Percentiles rank a stretch among this genome's conserved stretches.
phyloP scores from a whole-genome alignment of 64 coral and sea anemone species.

The Porites lutea region DNA sequence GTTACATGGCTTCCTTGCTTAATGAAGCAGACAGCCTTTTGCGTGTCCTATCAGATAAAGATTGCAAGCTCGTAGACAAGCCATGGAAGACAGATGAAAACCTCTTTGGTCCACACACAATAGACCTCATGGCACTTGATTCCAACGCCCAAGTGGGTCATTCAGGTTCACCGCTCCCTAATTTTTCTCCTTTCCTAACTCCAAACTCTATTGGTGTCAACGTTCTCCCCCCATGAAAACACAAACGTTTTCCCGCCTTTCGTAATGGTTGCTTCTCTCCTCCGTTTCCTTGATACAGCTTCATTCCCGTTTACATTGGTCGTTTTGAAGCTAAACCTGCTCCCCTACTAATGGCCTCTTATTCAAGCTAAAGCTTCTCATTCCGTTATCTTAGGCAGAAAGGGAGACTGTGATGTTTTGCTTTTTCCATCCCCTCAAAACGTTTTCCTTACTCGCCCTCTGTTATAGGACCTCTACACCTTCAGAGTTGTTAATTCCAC shows the following conservation, averaged over 20 bases:
- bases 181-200: not conserved
- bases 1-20: not conserved
- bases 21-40: conserved; percentile 10
- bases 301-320: not conserved
- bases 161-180: not conserved
- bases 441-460: not conserved
- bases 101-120: not conserved
- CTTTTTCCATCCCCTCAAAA: not conserved
- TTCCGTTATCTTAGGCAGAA: not conserved
- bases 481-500: conserved; percentile 5
- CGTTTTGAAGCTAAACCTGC: not conserved
- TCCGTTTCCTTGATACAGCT: not conserved
- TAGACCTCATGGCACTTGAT: conserved; percentile 21
- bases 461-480: conserved; percentile 40
- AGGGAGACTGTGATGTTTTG: not conserved
- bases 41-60: not conserved
- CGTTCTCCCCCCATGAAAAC: conserved; percentile 24
- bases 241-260: conserved; percentile 46
- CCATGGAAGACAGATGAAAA: not conserved
- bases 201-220: not conserved
- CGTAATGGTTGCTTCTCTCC: conserved; percentile 13
- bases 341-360: not conserved
- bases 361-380: not conserved
- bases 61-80: not conserved
- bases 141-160: not conserved